These are phyloP conservation scores for Himalopsyche anomala DNA, from an alignment of 2,888 invertebrate species.

Conservation along the genomic window DNA sequence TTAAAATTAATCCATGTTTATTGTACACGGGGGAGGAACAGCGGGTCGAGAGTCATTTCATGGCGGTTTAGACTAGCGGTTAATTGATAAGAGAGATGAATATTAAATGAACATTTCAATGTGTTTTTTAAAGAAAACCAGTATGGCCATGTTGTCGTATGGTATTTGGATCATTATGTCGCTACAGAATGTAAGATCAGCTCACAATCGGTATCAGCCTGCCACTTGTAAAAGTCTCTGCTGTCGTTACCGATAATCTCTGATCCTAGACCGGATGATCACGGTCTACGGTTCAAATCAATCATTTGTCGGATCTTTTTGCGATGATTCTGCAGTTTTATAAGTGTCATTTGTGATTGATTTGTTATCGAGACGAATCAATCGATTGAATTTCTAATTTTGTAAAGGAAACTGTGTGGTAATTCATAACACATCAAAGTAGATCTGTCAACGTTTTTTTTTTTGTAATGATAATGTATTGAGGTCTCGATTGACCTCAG, in stretches of 20 bases:
- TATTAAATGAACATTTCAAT: slow-evolving; percentile 28
- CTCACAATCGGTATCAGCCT: background rate
- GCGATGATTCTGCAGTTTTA: background rate
- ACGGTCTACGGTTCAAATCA: background rate
- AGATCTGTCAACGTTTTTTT: background rate
- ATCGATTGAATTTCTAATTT: background rate
- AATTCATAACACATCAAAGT: background rate
- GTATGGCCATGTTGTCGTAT: background rate
- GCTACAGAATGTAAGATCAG: background rate
- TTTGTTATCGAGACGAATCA: background rate
- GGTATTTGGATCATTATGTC: slow-evolving; percentile 7
- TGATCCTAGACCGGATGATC: background rate
- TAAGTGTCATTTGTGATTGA: background rate
- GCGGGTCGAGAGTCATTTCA: slow-evolving; percentile 9
- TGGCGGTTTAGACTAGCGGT: slow-evolving; percentile 29
- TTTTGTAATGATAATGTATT: background rate
- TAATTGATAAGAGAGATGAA: slow-evolving; percentile 26
- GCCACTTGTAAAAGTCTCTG: background rate
- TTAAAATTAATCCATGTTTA: slow-evolving; percentile 1
- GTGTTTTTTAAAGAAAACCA: background rate
- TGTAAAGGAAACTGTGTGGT: slow-evolving; percentile 1
- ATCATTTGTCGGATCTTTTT: background rate
- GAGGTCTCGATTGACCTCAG: background rate
- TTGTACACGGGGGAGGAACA: background rate
- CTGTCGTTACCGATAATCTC: background rate